Base-by-base conservation (phyloP, 1,140 invertebrate species). In the Sycobia sp. region DNA sequence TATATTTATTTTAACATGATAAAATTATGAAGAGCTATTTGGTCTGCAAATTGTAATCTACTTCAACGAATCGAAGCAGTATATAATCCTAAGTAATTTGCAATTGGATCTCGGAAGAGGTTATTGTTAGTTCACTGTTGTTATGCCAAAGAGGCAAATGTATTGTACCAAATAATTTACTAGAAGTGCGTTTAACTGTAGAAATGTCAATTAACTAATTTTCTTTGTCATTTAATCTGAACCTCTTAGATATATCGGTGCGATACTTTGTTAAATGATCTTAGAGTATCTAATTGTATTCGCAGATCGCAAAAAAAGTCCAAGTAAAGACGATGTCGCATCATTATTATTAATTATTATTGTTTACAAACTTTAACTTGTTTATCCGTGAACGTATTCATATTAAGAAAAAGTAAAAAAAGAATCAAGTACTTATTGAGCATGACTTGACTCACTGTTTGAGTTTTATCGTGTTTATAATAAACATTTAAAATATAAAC, bases 91-190 rank as follows among this genome's bases (percentile, higher is more conserved):
- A 63, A 51, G 54, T 43, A 51, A 63, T 57, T 57, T 13, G 34
- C 38, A 57, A 63, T 57, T 63, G 43, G 53, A 63, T 57, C 54
- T 63, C 54, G 46, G 13, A 50, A 57, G 61, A 63, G 53, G 25
- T 63, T 51, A 50, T 51, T 63, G 61, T 57, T 63, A 63, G 57
- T 57, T 50, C 18, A 63, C 57, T 57, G 50, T 63, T 63, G 61
- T 63, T 63, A 63, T 44, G 54, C 53, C 61, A 20, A 57, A 57
- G 34, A 57, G 61, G 61, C 25, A 56, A 57, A 13, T n/a, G 36
- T 39, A 51, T 54, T 46, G 11, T 55, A 55, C 20, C 36, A 57
- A 51, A 36, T 57, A 62, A 57, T 57, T 50, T 34, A 51, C 13
- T 49, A 57, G 46, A 39, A 14, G 25, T 22, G 23, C 38, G 25